These are phyloP conservation scores for Atrichornis clamosus DNA, from an alignment of 2,113 vertebrate genomes.

Conservation along the genomic window DNA sequence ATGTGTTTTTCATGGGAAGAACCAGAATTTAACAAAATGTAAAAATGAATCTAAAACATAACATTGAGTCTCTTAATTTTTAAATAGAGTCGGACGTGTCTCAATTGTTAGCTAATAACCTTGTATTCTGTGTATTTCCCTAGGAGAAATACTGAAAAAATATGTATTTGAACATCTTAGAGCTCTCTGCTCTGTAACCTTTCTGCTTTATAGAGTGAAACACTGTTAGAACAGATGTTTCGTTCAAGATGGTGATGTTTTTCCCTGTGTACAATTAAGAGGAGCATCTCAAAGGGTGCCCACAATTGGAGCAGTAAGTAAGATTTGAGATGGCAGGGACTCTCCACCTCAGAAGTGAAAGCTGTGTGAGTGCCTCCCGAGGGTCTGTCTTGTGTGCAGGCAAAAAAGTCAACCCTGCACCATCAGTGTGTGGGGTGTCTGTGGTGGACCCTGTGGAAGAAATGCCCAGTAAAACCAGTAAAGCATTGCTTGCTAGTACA, in stretches of 20 bases:
- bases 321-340: background rate
- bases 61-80: background rate
- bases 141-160: background rate
- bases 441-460: background rate
- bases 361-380: background rate
- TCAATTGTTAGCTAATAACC: background rate
- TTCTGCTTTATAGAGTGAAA: background rate
- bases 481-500: background rate
- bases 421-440: background rate
- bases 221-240: background rate
- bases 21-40: background rate
- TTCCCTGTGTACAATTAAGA: background rate
- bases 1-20: background rate
- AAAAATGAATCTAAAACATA: background rate
- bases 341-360: background rate
- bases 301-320: background rate
- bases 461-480: background rate
- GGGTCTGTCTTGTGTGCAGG: background rate
- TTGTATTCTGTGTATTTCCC: background rate
- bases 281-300: background rate
- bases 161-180: background rate
- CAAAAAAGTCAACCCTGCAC: background rate
- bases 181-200: background rate
- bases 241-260: background rate
- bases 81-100: background rate